A percentile compares a stretch with the other conserved stretches of the same genome.
These are phyloP conservation scores for Hemithea aestivaria DNA, from an alignment of 2,888 invertebrate genomes.

Conservation along the genomic window DNA sequence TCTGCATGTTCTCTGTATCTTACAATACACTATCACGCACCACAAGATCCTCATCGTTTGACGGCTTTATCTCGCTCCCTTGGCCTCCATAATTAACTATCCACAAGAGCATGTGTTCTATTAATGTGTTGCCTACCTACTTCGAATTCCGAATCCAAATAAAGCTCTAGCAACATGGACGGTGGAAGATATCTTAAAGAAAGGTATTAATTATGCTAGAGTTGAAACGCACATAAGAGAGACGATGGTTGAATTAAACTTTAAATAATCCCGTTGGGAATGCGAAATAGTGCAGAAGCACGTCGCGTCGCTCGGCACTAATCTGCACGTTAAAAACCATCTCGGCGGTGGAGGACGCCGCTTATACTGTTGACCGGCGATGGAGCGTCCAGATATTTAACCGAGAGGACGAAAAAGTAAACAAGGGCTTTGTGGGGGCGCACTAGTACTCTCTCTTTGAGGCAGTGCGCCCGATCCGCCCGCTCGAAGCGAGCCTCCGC, in stretches of 20 bases:
- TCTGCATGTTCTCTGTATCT: slow-evolving; percentile 48
- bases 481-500: slow-evolving; percentile 30
- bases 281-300: slow-evolving; percentile 50
- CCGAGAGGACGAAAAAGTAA: slow-evolving; percentile 53
- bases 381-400: slow-evolving; percentile 59
- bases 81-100: not conserved
- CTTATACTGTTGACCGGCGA: slow-evolving; percentile 58
- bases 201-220: no score
- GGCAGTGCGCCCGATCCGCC: slow-evolving; percentile 33
- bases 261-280: slow-evolving; percentile 55
- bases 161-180: slow-evolving; percentile 1
- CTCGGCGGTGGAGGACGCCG: slow-evolving; percentile 36
- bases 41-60: slow-evolving; percentile 2
- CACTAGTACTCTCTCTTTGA: slow-evolving; percentile 32
- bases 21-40: slow-evolving; percentile 36
- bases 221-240: slow-evolving; percentile 23
- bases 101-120: not conserved
- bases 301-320: slow-evolving; percentile 47
- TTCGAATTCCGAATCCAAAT: not conserved
- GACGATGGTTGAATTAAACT: slow-evolving; percentile 35
- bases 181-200: slow-evolving; percentile 1
- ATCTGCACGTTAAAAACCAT: slow-evolving; percentile 58
- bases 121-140: not conserved
- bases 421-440: slow-evolving; percentile 48
- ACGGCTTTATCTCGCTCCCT: slow-evolving; percentile 7